phyloP scores from a whole-genome alignment of 2,113 vertebrate species.

The Cricetomys ansorgei region DNA sequence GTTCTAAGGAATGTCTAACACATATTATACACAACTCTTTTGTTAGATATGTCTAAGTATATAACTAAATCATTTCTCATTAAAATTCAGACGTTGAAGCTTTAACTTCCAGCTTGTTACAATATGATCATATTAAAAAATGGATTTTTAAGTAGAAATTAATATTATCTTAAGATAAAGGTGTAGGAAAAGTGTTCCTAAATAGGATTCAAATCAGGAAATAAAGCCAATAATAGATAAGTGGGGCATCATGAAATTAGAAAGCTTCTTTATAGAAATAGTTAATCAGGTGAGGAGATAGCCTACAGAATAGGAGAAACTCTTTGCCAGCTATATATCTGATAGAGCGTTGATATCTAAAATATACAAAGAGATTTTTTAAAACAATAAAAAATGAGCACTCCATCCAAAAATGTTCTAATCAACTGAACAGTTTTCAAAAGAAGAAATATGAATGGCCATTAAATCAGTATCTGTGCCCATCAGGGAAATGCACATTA shows the following conservation, averaged over 20 bases:
- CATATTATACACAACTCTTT: not conserved
- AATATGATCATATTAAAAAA: not conserved
- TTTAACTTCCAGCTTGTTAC: not conserved
- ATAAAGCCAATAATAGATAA: not conserved
- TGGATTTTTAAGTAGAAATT: not conserved
- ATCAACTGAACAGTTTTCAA: not conserved
- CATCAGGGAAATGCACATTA: not conserved
- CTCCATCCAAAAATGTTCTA: not conserved
- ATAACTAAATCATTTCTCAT: not conserved
- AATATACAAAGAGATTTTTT: not conserved
- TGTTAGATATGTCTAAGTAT: not conserved
- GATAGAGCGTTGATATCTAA: not conserved
- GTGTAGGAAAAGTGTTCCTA: not conserved
- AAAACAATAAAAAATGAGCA: not conserved
- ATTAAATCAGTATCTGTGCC: not conserved
- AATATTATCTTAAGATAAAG: not conserved
- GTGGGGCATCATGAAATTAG: not conserved
- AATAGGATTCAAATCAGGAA: not conserved
- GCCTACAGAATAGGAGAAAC: not conserved
- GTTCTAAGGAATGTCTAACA: not conserved
- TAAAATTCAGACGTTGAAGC: not conserved
- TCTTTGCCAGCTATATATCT: not conserved
- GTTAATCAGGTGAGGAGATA: not conserved
- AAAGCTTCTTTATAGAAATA: not conserved
- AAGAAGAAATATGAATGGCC: not conserved